phyloP scores from a whole-genome alignment of 1,140 invertebrate species.

The Reticulitermes speratus region DNA sequence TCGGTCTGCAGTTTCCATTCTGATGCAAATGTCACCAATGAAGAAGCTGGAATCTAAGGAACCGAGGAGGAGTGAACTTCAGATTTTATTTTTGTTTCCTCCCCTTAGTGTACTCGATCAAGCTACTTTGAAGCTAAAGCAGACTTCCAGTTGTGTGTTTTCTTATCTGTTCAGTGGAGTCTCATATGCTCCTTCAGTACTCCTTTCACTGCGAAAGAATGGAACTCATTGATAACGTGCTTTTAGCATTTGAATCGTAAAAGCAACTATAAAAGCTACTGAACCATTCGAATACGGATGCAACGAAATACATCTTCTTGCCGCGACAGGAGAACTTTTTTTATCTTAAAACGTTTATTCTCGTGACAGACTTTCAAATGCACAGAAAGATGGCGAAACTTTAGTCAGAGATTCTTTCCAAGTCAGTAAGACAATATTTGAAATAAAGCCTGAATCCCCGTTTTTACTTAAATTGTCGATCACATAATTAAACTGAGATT shows the following conservation, averaged over 20 bases:
- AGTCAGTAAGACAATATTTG: no score
- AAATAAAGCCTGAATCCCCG: no score
- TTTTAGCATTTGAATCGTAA: conserved; percentile 2
- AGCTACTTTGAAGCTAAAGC: neutral
- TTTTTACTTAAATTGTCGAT: no score
- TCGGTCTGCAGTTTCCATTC: neutral
- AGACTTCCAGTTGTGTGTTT: neutral
- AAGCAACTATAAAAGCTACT: neutral
- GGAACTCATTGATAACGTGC: neutral
- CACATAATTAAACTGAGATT: no score
- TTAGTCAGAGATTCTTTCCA: neutral
- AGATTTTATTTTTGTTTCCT: conserved; percentile 6
- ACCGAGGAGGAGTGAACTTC: neutral
- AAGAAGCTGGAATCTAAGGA: conserved; percentile 3
- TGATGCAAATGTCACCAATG: neutral
- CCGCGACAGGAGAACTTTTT: neutral
- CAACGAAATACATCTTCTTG: neutral
- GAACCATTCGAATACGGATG: neutral
- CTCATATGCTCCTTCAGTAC: neutral
- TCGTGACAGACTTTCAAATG: neutral
- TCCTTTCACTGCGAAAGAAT: neutral
- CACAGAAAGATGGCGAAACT: neutral
- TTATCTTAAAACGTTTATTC: neutral
- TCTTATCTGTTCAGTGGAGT: neutral
- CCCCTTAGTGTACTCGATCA: neutral